These are phyloP conservation scores for Amblyteles armatorius DNA, from an alignment of 2,888 invertebrate genomes.

Conservation along the genomic window DNA sequence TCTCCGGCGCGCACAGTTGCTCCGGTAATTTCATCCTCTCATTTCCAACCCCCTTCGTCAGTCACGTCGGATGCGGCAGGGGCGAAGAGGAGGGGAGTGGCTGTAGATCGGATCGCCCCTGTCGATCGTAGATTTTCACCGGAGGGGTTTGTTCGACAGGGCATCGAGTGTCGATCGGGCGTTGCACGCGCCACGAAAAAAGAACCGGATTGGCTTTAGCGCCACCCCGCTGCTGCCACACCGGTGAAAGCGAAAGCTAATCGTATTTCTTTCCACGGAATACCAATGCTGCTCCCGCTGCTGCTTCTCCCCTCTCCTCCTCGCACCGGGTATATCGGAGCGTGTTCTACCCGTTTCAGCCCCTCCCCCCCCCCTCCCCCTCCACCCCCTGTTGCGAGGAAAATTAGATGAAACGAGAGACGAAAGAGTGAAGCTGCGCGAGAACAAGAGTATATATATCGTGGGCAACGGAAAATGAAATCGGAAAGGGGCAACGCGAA, in stretches of 20 bases:
- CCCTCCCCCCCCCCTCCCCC: conserved; percentile 50
- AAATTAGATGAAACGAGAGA: conserved; percentile 74
- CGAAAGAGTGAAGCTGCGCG: conserved; percentile 28
- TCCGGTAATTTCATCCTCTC: conserved; percentile 59
- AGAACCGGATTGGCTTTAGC: conserved; percentile 54
- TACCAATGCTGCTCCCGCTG: conserved; percentile 73
- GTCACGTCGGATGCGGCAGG: neutral
- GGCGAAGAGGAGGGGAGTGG: neutral
- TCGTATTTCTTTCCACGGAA: conserved; percentile 76
- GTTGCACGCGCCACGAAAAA: conserved; percentile 52
- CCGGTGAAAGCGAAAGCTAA: conserved; percentile 74
- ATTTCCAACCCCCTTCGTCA: conserved; percentile 27
- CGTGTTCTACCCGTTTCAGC: conserved; percentile 14
- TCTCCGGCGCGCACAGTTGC: conserved; percentile 46
- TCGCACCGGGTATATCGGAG: conserved; percentile 3
- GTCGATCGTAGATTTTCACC: conserved; percentile 53
- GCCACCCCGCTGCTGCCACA: conserved; percentile 70
- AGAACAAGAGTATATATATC: conserved; percentile 18
- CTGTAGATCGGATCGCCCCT: conserved; percentile 23
- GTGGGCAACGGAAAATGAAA: conserved; percentile 35
- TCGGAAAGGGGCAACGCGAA: conserved; percentile 25
- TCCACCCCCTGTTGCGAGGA: conserved; percentile 63
- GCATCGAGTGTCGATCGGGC: conserved; percentile 54
- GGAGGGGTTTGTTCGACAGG: conserved; percentile 51
- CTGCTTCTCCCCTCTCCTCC: conserved; percentile 36